Evolutionary conservation across 2,888 invertebrate species (phyloP), one percentile per base, ranked within the genome.

Genomic region (Synanthedon tipuliformis): DNA sequence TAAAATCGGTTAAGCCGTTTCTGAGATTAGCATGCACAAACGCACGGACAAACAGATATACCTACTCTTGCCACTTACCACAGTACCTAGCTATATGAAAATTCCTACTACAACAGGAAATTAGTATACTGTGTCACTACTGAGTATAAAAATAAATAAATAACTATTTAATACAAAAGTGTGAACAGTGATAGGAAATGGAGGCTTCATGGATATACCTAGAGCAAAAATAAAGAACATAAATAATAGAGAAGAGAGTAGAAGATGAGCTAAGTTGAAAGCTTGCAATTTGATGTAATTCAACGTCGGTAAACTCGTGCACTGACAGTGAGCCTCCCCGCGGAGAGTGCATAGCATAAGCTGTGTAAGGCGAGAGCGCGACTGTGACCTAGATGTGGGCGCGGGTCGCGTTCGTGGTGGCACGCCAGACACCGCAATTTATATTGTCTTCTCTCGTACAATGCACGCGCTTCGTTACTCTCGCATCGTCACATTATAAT

Each of bases 321-420:
- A 55, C 52, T 12, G 52, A 51, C 50, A 53, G 52, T 55, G 45
- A 45, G 45, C 45, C 49, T 49, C 16, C 57, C 53, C 53, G 63
- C 56, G 59, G 58, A 55, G 59, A 63, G 66, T 63, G 66, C 67
- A 62, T 59, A 55, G 66, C 67, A 62, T 59, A 55, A 57, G 58
- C 56, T 59, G 60, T 56, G 57, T 57, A 52, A 53, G 56, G 53
- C 53, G 52, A 51, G 53, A 34, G 45, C 27, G 41, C 16, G 50
- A 56, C 59, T 63, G 68, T 67, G 75, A 79, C 75, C 79, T 66
- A 72, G 71, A 78, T 78, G 76, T 72, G 68, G 71, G 65, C 45
- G 64, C 72, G 74, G 61, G 57, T 61, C 54, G 55, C 68, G 61
- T 60, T 67, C 66, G 61, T 61, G 66, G 65, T 68, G 65, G 65